Conservation (phyloP, 23 tunicate genomes). For the Corella eumyota region DNA sequence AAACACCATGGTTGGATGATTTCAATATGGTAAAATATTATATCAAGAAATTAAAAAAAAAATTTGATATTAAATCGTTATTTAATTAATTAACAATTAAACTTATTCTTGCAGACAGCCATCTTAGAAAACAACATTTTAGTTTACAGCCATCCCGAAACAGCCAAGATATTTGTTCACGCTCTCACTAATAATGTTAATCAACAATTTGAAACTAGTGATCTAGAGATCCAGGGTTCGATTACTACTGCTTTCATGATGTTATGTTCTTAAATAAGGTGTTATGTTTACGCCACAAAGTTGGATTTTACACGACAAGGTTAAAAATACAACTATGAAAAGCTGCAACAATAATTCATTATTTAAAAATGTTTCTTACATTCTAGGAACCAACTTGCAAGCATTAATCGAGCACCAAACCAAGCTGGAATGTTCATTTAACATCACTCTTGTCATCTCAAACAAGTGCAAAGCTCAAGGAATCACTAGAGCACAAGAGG, state of each 20-base stretch:
- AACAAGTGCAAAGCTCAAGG: slow-evolving; percentile 38
- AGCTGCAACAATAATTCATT: too few relatives aligned
- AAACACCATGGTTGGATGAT: slow-evolving; percentile 16
- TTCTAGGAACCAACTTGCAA: slow-evolving; percentile 53
- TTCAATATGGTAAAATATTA: slow-evolving; percentile 7
- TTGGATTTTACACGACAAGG: neutral
- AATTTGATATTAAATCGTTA: too few relatives aligned
- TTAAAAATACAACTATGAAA: too few relatives aligned
- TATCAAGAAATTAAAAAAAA: neutral
- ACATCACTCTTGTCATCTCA: slow-evolving; percentile 44
- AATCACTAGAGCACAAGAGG: slow-evolving; percentile 22
- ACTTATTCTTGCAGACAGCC: neutral
- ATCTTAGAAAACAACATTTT: neutral
- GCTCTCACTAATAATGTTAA: too few relatives aligned
- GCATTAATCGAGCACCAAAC: slow-evolving; percentile 31
- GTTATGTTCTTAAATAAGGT: too few relatives aligned
- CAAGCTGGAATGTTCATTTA: slow-evolving; percentile 1
- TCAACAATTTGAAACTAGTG: too few relatives aligned
- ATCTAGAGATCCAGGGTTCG: too few relatives aligned
- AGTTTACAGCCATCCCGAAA: too few relatives aligned
- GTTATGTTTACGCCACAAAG: too few relatives aligned
- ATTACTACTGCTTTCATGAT: too few relatives aligned
- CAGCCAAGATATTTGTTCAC: too few relatives aligned
- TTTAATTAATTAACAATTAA: neutral
- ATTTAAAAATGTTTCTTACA: neutral